A percentile compares a stretch with the other conserved stretches of the same genome.
Evolutionary conservation across 2,888 invertebrate species (phyloP).

Genomic region (Leptopilina myrica): DNA sequence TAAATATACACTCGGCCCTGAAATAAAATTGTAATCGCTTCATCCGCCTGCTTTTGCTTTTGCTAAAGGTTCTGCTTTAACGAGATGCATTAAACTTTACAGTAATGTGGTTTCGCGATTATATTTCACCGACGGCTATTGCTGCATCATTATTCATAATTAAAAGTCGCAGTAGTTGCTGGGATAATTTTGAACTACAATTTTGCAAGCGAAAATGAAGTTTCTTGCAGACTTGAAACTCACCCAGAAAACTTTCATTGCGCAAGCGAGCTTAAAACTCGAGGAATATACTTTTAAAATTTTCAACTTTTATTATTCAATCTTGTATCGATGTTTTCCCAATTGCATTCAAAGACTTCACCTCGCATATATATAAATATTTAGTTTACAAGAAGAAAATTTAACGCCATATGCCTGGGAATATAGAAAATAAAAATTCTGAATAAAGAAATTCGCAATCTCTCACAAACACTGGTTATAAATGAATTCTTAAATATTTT

Average conservation of each 20-base stretch:
- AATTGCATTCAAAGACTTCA: constrained; percentile 27
- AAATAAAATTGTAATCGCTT: constrained; percentile 35
- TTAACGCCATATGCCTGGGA: not conserved
- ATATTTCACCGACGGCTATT: constrained; percentile 43
- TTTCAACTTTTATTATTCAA: constrained; percentile 35
- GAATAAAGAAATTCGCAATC: not conserved
- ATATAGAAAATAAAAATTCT: not conserved
- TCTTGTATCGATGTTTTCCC: constrained; percentile 16
- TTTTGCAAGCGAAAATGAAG: constrained; percentile 35
- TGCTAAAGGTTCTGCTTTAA: constrained; percentile 18
- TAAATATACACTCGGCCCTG: constrained; percentile 18
- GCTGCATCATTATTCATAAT: constrained; percentile 52
- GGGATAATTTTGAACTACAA: constrained; percentile 45
- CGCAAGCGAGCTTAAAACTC: constrained; percentile 18
- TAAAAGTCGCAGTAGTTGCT: constrained; percentile 50
- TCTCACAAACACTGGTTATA: too few relatives aligned
- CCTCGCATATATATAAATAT: too few relatives aligned
- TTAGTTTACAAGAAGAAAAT: not conserved
- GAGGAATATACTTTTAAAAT: constrained; percentile 33
- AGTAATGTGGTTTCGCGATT: constrained; percentile 44
- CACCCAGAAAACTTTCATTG: constrained; percentile 24
- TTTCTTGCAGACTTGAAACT: constrained; percentile 29
- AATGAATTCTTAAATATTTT: too few relatives aligned
- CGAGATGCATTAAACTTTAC: constrained; percentile 45
- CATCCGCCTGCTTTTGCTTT: constrained; percentile 25